phyloP scores from a whole-genome alignment of 2,888 invertebrate species.

The Drosophila affinis region DNA sequence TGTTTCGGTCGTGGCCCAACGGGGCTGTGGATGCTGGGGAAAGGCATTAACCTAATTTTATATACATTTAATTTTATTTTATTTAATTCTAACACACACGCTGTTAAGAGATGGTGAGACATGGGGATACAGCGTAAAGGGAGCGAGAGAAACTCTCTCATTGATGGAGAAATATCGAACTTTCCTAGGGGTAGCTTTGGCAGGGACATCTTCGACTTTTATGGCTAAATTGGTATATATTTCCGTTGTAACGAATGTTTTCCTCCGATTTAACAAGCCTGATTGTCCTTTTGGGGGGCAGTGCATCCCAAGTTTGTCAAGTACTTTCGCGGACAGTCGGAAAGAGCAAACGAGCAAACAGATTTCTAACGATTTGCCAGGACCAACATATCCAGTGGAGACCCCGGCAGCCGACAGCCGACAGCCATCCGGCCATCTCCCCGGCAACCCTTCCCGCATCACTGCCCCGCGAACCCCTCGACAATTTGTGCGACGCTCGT shows the following conservation, averaged over 20 bases:
- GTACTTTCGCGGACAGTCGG: slow-evolving; percentile 74
- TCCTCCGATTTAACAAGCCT: slow-evolving; percentile 1
- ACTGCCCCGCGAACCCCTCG: slow-evolving; percentile 26
- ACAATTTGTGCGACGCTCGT: slow-evolving; percentile 74
- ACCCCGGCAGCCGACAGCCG: not conserved
- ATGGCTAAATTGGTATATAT: not conserved
- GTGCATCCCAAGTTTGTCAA: slow-evolving; percentile 41
- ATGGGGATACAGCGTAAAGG: not conserved
- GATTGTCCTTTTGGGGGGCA: slow-evolving; percentile 37
- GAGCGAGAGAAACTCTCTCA: not conserved
- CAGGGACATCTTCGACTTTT: not conserved
- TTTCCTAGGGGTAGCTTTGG: not conserved
- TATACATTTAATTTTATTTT: slow-evolving; percentile 79
- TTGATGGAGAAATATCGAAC: not conserved
- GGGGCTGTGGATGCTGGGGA: not conserved
- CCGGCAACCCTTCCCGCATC: slow-evolving; percentile 10
- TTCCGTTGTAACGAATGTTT: not conserved
- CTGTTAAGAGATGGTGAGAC: slow-evolving; percentile 9
- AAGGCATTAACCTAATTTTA: slow-evolving; percentile 78
- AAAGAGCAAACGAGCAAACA: slow-evolving; percentile 48
- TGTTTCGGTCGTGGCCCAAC: slow-evolving; percentile 11
- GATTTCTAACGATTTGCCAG: slow-evolving; percentile 61
- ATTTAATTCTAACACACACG: slow-evolving; percentile 77
- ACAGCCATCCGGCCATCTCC: slow-evolving; percentile 22
- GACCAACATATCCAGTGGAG: slow-evolving; percentile 5